Percentiles rank a stretch among this genome's conserved stretches.
phyloP scores from a whole-genome alignment of 53 echinoderm and acorn worm genomes.

The Echinarachnius parma region DNA sequence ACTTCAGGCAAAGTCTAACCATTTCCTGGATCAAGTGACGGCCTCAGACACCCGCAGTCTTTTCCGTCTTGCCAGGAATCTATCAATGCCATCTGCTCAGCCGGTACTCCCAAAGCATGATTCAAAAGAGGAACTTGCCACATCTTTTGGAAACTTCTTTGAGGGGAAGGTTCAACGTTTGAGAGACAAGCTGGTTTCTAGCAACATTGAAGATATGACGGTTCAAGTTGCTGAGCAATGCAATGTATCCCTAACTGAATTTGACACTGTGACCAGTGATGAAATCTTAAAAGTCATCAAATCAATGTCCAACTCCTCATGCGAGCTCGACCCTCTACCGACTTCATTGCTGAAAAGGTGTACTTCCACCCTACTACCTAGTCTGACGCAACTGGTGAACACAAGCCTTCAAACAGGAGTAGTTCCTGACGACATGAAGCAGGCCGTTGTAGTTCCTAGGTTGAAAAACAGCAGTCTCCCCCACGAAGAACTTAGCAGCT shows the following conservation, averaged over 20 bases:
- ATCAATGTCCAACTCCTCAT: conserved; percentile 4
- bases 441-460: conserved; percentile 22
- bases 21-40: conserved; percentile 12
- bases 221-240: no score
- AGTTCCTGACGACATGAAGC: conserved; percentile 30
- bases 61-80: no score
- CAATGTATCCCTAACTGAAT: no score
- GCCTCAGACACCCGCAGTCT: conserved; percentile 8
- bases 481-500: conserved; percentile 6
- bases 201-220: no score
- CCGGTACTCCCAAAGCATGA: no score
- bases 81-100: no score
- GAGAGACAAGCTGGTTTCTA: no score
- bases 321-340: conserved; percentile 29
- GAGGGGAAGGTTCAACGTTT: no score
- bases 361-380: not conserved
- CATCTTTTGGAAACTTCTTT: no score
- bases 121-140: no score
- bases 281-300: conserved; percentile 10
- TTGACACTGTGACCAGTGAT: conserved; percentile 11
- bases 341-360: conserved; percentile 6
- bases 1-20: not conserved
- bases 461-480: conserved; percentile 12
- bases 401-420: conserved; percentile 14
- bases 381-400: conserved; percentile 29